These are phyloP conservation scores for Chelmon rostratus DNA, from an alignment of 2,797 vertebrate species.

Conservation along the genomic window DNA sequence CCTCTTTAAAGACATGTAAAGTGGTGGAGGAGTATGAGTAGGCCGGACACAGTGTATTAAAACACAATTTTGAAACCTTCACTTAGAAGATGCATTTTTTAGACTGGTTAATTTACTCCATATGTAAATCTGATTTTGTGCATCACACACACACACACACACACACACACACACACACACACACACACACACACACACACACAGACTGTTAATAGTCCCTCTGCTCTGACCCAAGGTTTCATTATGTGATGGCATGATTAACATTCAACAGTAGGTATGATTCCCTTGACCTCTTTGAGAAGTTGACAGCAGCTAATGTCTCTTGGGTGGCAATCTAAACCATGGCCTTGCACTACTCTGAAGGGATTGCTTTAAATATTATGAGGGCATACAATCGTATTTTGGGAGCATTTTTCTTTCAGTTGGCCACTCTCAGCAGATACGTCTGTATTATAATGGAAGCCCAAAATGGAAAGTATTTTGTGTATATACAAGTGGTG, in stretches of 20 bases:
- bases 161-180: background rate
- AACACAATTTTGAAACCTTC: background rate
- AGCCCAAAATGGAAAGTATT: slow-evolving; percentile 19
- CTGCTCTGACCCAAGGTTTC: background rate
- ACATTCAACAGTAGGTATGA: background rate
- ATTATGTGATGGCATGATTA: background rate
- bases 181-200: background rate
- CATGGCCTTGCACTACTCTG: background rate
- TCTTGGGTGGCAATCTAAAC: slow-evolving; percentile 37
- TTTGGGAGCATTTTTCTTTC: slow-evolving; percentile 25
- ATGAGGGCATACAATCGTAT: slow-evolving; percentile 7
- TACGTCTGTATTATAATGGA: slow-evolving; percentile 41
- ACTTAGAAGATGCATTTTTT: background rate
- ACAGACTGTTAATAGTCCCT: background rate
- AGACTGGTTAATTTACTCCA: background rate
- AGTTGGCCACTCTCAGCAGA: slow-evolving; percentile 22
- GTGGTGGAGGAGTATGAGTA: background rate
- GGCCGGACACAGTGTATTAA: background rate
- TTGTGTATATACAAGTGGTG: slow-evolving; percentile 34
- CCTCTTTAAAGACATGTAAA: background rate
- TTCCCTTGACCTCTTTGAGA: background rate
- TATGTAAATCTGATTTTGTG: background rate
- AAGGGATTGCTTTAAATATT: slow-evolving; percentile 29
- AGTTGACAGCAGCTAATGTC: slow-evolving; percentile 1
- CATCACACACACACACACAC: background rate